Evolutionary conservation across 2,888 invertebrate genomes (phyloP).

Genomic region (Plebejus melissa): DNA sequence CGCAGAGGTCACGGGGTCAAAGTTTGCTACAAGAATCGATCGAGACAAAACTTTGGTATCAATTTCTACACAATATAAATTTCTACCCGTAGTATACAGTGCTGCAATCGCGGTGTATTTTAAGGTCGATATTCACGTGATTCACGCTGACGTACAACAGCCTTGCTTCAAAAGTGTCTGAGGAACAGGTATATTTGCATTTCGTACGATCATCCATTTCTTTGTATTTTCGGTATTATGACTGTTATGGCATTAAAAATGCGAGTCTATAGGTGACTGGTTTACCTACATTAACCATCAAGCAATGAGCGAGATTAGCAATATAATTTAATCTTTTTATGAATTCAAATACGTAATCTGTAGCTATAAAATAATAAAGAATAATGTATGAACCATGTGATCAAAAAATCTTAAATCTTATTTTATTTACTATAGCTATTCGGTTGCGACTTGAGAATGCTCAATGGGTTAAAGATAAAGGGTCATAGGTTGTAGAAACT

Average conservation of each 20-base stretch:
- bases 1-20: neutral
- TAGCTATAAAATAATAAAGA: neutral
- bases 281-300: neutral
- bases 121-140: conserved; percentile 57
- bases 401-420: neutral
- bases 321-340: neutral
- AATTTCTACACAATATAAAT: conserved; percentile 22
- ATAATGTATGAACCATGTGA: neutral
- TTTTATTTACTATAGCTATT: neutral
- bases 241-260: neutral
- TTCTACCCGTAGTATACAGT: conserved; percentile 19
- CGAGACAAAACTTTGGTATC: neutral
- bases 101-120: conserved; percentile 34
- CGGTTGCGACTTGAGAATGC: neutral
- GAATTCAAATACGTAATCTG: neutral
- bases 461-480: neutral
- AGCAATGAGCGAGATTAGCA: neutral
- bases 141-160: conserved; percentile 50
- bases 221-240: neutral
- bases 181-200: conserved; percentile 12
- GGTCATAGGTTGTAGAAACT: neutral
- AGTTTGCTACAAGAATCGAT: neutral
- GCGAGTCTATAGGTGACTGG: neutral
- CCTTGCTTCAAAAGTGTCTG: conserved; percentile 42
- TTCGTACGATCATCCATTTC: neutral